phyloP scores from a whole-genome alignment of 1,140 invertebrate species.

The Schlechtendalia chinensis region DNA sequence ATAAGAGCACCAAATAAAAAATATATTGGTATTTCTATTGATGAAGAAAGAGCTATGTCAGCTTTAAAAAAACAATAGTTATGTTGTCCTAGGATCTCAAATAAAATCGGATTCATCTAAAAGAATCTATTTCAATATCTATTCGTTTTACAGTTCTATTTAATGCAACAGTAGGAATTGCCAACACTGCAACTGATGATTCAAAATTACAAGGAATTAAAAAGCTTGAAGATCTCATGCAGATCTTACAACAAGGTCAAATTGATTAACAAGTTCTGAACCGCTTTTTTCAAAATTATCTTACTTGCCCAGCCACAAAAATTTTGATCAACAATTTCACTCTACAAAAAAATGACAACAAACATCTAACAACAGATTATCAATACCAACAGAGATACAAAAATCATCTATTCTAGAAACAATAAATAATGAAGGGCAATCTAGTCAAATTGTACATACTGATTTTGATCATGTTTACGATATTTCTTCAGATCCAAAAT shows the following conservation, averaged over 20 bases:
- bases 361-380: not conserved
- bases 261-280: not conserved
- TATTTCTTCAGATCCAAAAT: too few relatives aligned
- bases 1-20: not conserved
- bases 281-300: not conserved
- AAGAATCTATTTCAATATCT: not conserved
- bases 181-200: not conserved
- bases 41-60: not conserved
- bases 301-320: constrained; percentile 2
- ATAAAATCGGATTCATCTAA: not conserved
- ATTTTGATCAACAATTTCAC: not conserved
- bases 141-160: not conserved
- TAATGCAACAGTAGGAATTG: constrained; percentile 1
- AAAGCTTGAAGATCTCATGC: not conserved
- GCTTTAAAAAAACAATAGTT: not conserved
- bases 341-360: not conserved
- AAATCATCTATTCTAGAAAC: not conserved
- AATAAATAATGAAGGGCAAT: not conserved
- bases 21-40: not conserved
- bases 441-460: too few relatives aligned
- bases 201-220: constrained; percentile 5
- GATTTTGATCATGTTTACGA: too few relatives aligned
- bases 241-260: not conserved
- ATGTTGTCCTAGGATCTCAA: not conserved
- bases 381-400: not conserved